Percentiles rank a stretch among this genome's conserved stretches.
These are phyloP conservation scores for Leucoraja erinaceus DNA, from an alignment of 2,113 vertebrate genomes.

Conservation along the genomic window DNA sequence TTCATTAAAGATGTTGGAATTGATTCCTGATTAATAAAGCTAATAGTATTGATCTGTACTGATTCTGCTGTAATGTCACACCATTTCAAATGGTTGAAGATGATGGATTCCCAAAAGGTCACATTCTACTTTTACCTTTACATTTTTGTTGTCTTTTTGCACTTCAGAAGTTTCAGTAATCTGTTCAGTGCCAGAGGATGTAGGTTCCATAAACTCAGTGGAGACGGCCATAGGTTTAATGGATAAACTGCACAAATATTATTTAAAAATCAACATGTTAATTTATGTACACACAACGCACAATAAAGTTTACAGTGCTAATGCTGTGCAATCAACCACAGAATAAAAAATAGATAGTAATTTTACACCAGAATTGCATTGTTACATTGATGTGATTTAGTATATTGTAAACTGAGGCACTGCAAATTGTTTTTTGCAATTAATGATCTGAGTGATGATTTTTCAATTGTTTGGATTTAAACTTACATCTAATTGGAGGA, in stretches of 20 bases:
- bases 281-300: no score
- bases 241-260: conserved; percentile 23
- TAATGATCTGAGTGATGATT: not conserved
- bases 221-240: not conserved
- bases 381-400: not conserved
- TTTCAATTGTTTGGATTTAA: not conserved
- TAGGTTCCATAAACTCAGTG: not conserved
- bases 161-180: not conserved
- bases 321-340: conserved; percentile 3
- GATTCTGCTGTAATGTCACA: not conserved
- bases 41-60: not conserved
- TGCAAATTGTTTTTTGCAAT: not conserved
- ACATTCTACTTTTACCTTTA: not conserved
- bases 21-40: no score
- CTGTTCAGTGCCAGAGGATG: not conserved
- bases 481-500: not conserved
- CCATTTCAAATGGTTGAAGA: not conserved
- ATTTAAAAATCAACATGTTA: not conserved
- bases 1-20: not conserved
- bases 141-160: not conserved
- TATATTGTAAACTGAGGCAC: not conserved
- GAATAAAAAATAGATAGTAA: not conserved
- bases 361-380: not conserved
- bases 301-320: not conserved
- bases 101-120: not conserved